Evolutionary conservation across 35 echinoderm and acorn worm genomes (phyloP).

Genomic region (Lytechinus variegatus): DNA sequence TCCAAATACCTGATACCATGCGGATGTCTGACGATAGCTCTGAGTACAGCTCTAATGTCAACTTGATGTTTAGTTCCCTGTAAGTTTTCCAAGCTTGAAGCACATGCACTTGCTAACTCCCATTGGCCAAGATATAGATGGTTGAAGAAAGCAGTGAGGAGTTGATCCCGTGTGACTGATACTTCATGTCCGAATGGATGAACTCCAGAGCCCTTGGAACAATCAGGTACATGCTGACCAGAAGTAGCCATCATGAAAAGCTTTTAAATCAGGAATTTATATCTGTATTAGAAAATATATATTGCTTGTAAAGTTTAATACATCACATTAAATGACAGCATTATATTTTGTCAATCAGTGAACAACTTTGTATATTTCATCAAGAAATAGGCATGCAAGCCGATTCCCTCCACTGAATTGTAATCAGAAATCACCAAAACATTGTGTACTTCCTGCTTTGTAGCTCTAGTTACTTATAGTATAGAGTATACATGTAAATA

Average conservation of each 20-base stretch:
- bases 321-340: background rate
- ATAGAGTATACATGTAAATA: too few relatives aligned
- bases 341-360: too few relatives aligned
- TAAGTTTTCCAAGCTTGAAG: constrained; percentile 28
- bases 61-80: background rate
- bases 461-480: too few relatives aligned
- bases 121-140: constrained; percentile 97
- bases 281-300: background rate
- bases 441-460: too few relatives aligned
- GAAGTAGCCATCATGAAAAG: background rate
- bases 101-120: constrained; percentile 95
- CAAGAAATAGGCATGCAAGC: too few relatives aligned
- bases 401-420: too few relatives aligned
- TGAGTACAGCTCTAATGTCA: constrained; percentile 58
- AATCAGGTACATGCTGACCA: background rate
- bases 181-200: constrained; percentile 91
- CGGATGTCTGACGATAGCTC: constrained; percentile 71
- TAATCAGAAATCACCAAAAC: too few relatives aligned
- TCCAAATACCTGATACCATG: constrained; percentile 60
- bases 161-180: constrained; percentile 65
- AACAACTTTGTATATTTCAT: too few relatives aligned
- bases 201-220: background rate
- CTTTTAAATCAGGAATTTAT: background rate
- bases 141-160: constrained; percentile 84
- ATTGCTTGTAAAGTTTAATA: background rate